Conservation (phyloP, 2,113 vertebrate species). For the Sinosuthora webbiana region DNA sequence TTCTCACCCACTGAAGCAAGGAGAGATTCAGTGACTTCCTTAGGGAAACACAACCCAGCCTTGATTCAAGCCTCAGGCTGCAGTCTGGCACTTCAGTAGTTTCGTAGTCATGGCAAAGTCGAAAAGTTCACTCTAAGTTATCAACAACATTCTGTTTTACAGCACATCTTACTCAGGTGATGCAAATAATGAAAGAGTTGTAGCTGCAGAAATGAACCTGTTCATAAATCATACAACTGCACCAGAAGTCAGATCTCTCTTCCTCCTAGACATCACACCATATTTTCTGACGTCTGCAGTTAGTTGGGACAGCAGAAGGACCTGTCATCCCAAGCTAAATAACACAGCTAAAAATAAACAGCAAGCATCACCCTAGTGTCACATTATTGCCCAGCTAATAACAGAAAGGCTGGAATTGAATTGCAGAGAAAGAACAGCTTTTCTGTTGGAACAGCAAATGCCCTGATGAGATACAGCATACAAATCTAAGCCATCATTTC, state of each 20-base stretch:
- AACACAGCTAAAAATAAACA: not conserved
- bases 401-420: not conserved
- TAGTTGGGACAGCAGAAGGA: not conserved
- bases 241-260: not conserved
- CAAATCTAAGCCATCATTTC: not conserved
- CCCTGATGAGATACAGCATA: not conserved
- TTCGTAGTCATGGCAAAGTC: not conserved
- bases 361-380: not conserved
- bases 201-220: not conserved
- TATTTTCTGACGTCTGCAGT: not conserved
- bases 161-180: not conserved
- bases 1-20: not conserved
- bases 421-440: not conserved
- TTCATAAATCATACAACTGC: not conserved
- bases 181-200: not conserved
- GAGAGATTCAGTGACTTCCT: not conserved
- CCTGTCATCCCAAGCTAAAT: not conserved
- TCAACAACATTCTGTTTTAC: not conserved
- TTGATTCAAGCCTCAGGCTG: not conserved
- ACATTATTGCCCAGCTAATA: not conserved
- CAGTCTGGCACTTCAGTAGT: not conserved
- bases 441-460: not conserved
- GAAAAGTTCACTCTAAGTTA: not conserved
- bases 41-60: not conserved
- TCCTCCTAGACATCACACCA: not conserved